These are phyloP conservation scores for Stegodyphus mimosarum DNA, from an alignment of 1,140 invertebrate species.

Conservation along the genomic window DNA sequence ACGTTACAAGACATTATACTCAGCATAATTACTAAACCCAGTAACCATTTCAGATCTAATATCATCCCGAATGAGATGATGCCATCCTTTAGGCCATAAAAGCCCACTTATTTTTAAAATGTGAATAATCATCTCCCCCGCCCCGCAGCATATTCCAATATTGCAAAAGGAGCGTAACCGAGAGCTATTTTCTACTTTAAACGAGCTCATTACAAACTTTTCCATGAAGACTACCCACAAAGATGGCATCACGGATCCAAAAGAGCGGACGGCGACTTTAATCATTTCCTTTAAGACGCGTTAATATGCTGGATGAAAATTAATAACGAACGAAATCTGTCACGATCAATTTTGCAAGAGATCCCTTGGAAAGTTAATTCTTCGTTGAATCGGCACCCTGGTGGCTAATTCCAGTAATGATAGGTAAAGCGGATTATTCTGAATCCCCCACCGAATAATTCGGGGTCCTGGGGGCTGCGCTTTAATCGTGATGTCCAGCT, in stretches of 20 bases:
- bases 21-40: too few species aligned
- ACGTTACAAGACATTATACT: too few species aligned
- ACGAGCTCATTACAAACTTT: constrained; percentile 19
- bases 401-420: constrained; percentile 43
- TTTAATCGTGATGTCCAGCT: neutral
- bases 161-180: neutral
- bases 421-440: constrained; percentile 48
- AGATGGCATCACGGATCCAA: neutral
- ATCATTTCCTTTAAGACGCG: neutral
- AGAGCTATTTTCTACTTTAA: neutral
- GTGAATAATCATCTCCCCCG: too few species aligned
- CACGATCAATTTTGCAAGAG: constrained; percentile 35
- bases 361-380: neutral
- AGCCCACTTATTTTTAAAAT: too few species aligned
- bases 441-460: constrained; percentile 29
- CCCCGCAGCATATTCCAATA: too few species aligned
- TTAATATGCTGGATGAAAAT: constrained; percentile 37
- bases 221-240: neutral
- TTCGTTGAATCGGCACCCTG: neutral
- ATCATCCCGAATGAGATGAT: too few species aligned
- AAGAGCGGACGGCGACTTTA: neutral
- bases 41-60: too few species aligned
- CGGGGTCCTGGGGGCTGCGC: neutral
- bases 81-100: too few species aligned
- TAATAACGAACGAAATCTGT: constrained; percentile 55